Conservation (phyloP, 1,140 invertebrate species). For the Conus ventricosus region DNA sequence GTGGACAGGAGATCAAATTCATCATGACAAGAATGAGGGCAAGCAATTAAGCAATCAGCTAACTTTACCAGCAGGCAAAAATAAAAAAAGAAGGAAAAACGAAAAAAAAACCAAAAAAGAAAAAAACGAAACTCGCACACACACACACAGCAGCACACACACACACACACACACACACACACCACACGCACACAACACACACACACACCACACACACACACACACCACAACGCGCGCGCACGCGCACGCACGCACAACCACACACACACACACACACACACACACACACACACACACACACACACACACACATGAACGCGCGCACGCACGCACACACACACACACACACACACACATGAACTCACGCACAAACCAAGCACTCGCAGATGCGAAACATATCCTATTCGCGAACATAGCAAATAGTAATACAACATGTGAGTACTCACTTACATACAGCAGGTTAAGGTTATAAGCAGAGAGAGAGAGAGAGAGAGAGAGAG, state of each 20-base stretch:
- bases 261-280: slow-evolving; percentile 7
- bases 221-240: not conserved
- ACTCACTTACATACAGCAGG: no score
- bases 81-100: no score
- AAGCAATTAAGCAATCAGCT: not conserved
- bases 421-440: no score
- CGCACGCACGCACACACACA: not conserved
- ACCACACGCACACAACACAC: not conserved
- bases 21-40: not conserved
- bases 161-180: slow-evolving; percentile 15
- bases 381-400: not conserved
- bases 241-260: not conserved
- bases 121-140: no score
- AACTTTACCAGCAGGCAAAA: no score
- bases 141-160: slow-evolving; percentile 9
- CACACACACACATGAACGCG: not conserved
- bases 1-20: not conserved
- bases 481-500: no score
- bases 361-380: not conserved
- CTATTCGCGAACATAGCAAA: no score
- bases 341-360: not conserved
- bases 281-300: slow-evolving; percentile 15
- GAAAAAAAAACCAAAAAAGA: no score
- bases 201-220: not conserved
- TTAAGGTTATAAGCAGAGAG: no score